Conservation (phyloP, 2,888 invertebrate species). For the Homarus gammarus region DNA sequence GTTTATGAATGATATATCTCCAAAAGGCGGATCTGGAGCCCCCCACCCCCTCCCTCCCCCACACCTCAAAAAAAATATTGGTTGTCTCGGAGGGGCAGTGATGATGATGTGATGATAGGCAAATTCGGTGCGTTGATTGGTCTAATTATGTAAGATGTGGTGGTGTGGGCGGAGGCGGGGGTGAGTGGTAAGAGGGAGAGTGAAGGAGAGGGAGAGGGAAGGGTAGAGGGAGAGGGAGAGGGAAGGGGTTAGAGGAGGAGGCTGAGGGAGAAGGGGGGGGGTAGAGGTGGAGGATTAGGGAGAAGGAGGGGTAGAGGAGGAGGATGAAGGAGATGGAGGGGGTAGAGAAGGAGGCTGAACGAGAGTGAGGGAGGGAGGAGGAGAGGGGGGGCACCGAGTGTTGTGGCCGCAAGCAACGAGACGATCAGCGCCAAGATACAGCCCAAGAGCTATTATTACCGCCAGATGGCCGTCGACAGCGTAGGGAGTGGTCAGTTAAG, state of each 20-base stretch:
- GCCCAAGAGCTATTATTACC: not conserved
- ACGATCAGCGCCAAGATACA: not conserved
- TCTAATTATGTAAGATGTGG: not conserved
- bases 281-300: too few species aligned
- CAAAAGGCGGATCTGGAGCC: not conserved
- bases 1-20: not conserved
- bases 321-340: not conserved
- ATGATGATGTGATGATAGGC: not conserved
- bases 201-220: not conserved
- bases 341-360: not conserved
- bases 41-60: too few species aligned
- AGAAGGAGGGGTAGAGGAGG: too few species aligned
- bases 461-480: constrained; percentile 15
- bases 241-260: not conserved
- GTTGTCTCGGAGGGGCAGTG: not conserved
- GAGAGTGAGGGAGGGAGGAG: not conserved
- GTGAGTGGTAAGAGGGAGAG: not conserved
- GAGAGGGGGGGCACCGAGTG: not conserved
- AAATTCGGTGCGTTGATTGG: not conserved
- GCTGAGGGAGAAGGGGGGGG: too few species aligned
- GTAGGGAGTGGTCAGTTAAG: not conserved
- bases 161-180: not conserved
- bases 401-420: constrained; percentile 5
- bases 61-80: not conserved
- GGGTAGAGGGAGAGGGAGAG: not conserved